phyloP scores from a whole-genome alignment of 2,888 invertebrate species.

The Cosmia pyralina region DNA sequence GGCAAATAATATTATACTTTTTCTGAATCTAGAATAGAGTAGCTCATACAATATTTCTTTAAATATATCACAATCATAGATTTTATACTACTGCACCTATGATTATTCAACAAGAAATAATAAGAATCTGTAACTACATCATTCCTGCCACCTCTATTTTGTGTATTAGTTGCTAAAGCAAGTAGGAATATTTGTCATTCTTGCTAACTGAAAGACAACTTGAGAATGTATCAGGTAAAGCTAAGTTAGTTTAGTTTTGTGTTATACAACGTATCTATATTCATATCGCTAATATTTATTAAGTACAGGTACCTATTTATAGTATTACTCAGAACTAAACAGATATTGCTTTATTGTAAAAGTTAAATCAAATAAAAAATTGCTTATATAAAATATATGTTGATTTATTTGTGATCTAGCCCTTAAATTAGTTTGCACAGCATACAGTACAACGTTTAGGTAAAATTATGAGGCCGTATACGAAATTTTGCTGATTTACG shows the following conservation, averaged over 20 bases:
- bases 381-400: slow-evolving; percentile 49
- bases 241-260: slow-evolving; percentile 53
- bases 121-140: not conserved
- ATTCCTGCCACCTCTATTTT: slow-evolving; percentile 26
- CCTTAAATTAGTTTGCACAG: not conserved
- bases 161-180: slow-evolving; percentile 6
- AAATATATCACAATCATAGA: not conserved
- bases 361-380: slow-evolving; percentile 67
- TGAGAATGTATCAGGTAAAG: slow-evolving; percentile 35
- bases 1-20: not conserved
- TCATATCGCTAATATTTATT: slow-evolving; percentile 61
- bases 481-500: no score
- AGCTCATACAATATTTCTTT: not conserved
- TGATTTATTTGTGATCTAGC: slow-evolving; percentile 2
- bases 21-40: not conserved
- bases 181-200: slow-evolving; percentile 15
- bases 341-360: slow-evolving; percentile 66
- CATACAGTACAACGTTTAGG: not conserved
- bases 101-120: slow-evolving; percentile 2
- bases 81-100: not conserved
- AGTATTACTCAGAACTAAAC: slow-evolving; percentile 62
- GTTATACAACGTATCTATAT: slow-evolving; percentile 51
- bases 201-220: slow-evolving; percentile 30
- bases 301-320: slow-evolving; percentile 62
- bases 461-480: not conserved